Evolutionary conservation across 2,113 vertebrate genomes (phyloP).

Genomic region (Tringa solitaria): DNA sequence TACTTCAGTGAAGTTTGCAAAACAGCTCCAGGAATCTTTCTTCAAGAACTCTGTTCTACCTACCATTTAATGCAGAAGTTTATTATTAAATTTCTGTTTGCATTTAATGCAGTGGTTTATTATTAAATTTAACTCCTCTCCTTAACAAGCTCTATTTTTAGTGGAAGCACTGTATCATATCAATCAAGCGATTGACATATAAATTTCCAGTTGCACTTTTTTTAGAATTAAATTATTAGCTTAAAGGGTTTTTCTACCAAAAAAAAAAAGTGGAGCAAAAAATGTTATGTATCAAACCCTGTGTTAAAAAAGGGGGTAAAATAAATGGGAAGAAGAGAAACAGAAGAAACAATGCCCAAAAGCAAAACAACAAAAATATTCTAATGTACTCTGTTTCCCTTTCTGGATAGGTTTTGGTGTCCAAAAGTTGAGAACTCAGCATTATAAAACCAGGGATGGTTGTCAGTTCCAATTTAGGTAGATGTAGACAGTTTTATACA

Average conservation of each 20-base stretch:
- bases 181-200: background rate
- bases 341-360: constrained; percentile 33
- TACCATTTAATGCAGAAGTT: background rate
- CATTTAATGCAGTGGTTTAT: background rate
- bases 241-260: background rate
- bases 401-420: constrained; percentile 62
- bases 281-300: background rate
- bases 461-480: constrained; percentile 83
- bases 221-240: background rate
- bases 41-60: background rate
- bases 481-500: constrained; percentile 74
- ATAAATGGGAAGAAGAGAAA: background rate
- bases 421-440: constrained; percentile 70
- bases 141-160: background rate
- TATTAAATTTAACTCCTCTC: background rate
- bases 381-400: constrained; percentile 36
- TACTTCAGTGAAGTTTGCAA: background rate
- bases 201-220: background rate
- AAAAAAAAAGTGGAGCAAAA: background rate
- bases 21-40: background rate
- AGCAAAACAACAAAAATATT: background rate
- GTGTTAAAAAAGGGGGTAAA: background rate
- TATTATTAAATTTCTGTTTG: background rate
- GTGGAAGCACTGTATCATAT: background rate
- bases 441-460: constrained; percentile 66